Evolutionary conservation across 1,140 invertebrate species (phyloP), one percentile per base, ranked within the genome.

Genomic region (Drosophila malerkotliana): DNA sequence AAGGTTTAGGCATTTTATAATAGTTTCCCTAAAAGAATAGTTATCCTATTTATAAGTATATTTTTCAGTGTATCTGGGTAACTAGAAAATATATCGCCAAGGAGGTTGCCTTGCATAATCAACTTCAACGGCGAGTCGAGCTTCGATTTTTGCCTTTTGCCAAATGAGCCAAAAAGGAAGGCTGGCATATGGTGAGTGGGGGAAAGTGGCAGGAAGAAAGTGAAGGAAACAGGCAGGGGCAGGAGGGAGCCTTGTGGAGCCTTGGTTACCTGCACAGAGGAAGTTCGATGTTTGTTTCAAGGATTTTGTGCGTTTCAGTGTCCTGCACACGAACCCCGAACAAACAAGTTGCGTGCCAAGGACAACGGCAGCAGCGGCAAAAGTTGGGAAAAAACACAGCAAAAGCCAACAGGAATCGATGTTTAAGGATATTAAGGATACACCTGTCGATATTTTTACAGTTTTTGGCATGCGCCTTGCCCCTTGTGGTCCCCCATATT

Each of bases 401-500:
- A 57, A 60, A 68, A 58, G 58, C 58, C 64, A 75, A 58, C 68
- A 75, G 67, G 73, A 73, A 79, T 67, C 76, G 45, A 77, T 85
- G 78, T 78, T 78, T 68, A 79, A 83, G 83, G 83, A 89, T 79
- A 88, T 87, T 87, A 79, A 72, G 84, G 83, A 79, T 84, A 83
- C 83, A 87, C 83, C 83, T 87, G 83, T 87, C 83, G 84, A 87
- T 89, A 83, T 89, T 89, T 88, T 67, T 87, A 83, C 76, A 83
- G 79, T 83, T 80, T 79, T 85, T 87, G 83, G 82, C 82, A 58
- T 85, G 83, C 69, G 82, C 69, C 85, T 64, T 47, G 18, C 44
- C 44, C 52, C 41, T 30, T 1, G 6, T 32, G 4, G 9, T n/a
- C 10, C 32, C 49, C 41, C 34, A 58, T 24, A 37, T 45, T 21